Base-by-base conservation (phyloP, 92 coral and sea anemone genomes). In the Micromussa lordhowensis region DNA sequence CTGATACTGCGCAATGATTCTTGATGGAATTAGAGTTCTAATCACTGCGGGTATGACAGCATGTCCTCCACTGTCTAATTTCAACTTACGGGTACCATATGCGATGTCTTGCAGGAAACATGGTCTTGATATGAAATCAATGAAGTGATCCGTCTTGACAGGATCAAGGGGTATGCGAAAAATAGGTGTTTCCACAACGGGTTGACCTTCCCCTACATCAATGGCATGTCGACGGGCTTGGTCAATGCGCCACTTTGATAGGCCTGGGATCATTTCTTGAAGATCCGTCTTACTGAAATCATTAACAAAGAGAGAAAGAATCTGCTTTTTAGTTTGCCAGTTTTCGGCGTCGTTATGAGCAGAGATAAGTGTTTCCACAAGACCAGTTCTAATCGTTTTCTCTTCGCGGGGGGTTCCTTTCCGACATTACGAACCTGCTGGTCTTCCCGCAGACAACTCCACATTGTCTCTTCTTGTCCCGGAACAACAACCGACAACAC, bases 181-280 rank as follows among this genome's bases (percentile, higher is more conserved):
- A 57, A 83, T 83, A 0, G 87, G 77, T 19, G 5, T 54, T 21
- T 85, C 88, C 5, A 24, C 8, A 13, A 40, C 24, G 31, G 88
- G 88, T 55, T 34, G 69, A 53, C 82, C 88, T 55, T 76, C 80
- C 1, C 82, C 82, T 55, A 75, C 81, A 26, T 85, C 58, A 22
- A 28, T 85, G 61, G 88, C 58, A 68, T 85, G 88, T 16, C 68
- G 28, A 76, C 88, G 53, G 32, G 88, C 88, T 85, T 85, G 82
- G 81, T 85, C 88, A 51, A 90, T 85, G 32, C 81, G 30, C 93
- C 93, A 90, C 21, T 90, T 90, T 2, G 87, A 85, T 6, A 85
- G 66, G 29, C 90, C 89, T 55, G 93, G 86, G 75, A 84, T 77
- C 77, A 84, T 35, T 70, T 83, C 64, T 76, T 69, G 80, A 68